Evolutionary conservation across 2,888 invertebrate genomes (phyloP).

Genomic region (Steromphala cineraria): DNA sequence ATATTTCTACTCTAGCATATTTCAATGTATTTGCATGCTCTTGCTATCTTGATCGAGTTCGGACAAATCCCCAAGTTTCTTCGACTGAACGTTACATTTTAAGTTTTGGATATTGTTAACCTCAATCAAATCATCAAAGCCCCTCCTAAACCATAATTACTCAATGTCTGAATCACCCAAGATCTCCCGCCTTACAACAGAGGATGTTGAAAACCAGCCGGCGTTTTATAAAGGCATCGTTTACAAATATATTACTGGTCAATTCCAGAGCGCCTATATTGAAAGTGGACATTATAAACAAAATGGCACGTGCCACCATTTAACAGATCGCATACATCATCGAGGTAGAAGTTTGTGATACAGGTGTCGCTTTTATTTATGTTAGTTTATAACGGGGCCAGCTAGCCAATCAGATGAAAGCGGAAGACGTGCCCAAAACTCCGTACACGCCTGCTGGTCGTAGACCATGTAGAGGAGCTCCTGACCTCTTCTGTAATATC

Average conservation of each 20-base stretch:
- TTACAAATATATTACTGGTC: background rate
- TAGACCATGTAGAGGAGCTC: background rate
- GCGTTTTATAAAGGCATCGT: background rate
- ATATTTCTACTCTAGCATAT: too few species aligned
- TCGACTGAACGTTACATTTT: too few species aligned
- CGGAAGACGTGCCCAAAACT: background rate
- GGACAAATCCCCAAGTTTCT: too few species aligned
- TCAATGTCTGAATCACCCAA: too few species aligned
- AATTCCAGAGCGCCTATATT: too few species aligned
- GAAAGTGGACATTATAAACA: background rate
- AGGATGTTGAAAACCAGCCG: background rate
- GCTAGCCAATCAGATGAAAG: background rate
- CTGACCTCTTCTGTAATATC: too few species aligned
- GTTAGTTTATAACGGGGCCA: background rate
- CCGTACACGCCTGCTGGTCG: background rate
- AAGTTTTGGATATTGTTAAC: too few species aligned
- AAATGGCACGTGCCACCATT: background rate
- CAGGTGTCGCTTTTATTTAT: background rate
- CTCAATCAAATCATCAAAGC: too few species aligned
- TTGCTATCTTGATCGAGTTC: too few species aligned
- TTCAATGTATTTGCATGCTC: too few species aligned
- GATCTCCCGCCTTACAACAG: too few species aligned
- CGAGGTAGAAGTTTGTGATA: background rate
- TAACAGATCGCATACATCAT: background rate
- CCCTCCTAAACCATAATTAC: too few species aligned